These are phyloP conservation scores for Esox niger DNA, from an alignment of 2,113 vertebrate species.

Conservation along the genomic window DNA sequence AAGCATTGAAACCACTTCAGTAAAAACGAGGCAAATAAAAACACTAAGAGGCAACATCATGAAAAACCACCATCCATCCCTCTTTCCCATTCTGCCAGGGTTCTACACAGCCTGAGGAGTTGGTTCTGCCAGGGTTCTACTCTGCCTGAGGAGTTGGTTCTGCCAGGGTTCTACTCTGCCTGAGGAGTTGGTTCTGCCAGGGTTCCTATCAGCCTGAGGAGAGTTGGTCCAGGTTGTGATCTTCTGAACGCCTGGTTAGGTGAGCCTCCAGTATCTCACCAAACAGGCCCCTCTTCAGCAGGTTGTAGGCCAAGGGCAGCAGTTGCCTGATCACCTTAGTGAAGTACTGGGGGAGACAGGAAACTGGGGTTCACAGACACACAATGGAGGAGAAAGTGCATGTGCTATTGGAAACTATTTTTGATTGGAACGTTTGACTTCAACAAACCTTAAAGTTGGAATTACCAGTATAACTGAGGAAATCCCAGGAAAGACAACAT, in stretches of 20 bases:
- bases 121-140: too few relatives aligned
- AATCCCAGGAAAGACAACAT: too few relatives aligned
- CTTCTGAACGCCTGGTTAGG: conserved; percentile 73
- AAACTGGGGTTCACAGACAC: background rate
- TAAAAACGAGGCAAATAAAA: conserved; percentile 33
- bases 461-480: too few relatives aligned
- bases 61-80: conserved; percentile 14
- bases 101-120: too few relatives aligned
- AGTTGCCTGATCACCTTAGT: conserved; percentile 91
- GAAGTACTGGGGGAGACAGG: conserved; percentile 80
- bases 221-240: conserved; percentile 80
- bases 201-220: conserved; percentile 56
- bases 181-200: too few relatives aligned
- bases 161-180: too few relatives aligned
- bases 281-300: conserved; percentile 86
- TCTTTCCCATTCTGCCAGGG: too few relatives aligned
- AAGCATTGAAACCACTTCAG: conserved; percentile 43
- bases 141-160: too few relatives aligned
- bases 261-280: conserved; percentile 88
- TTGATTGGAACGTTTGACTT: too few relatives aligned
- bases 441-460: too few relatives aligned
- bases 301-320: conserved; percentile 89
- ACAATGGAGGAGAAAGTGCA: background rate
- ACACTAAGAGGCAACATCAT: conserved; percentile 41
- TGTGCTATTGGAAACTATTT: too few relatives aligned